These are phyloP conservation scores for Dreissena polymorpha DNA, from an alignment of 1,140 invertebrate species.

Conservation along the genomic window DNA sequence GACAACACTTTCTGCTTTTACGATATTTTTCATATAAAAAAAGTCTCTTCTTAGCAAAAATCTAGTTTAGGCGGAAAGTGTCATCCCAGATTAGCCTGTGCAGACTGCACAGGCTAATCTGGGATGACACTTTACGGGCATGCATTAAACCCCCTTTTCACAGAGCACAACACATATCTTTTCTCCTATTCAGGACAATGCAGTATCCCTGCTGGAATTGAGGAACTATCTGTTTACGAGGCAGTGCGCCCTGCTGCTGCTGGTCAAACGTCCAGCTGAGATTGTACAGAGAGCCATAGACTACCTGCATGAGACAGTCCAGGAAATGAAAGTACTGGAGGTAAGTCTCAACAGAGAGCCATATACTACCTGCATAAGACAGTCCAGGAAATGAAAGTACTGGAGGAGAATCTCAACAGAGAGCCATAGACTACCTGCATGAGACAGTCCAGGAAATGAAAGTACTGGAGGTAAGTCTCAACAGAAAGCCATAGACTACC, in stretches of 20 bases:
- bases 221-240: conserved; percentile 96
- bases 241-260: conserved; percentile 92
- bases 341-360: conserved; percentile 87
- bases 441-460: conserved; percentile 89
- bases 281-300: conserved; percentile 91
- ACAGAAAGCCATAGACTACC: conserved; percentile 90
- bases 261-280: conserved; percentile 90
- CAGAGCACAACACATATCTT: no score
- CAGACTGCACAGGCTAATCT: no score
- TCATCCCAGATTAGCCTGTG: no score
- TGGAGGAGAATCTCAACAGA: conserved; percentile 88
- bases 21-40: no score
- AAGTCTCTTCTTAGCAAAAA: no score
- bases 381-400: conserved; percentile 87
- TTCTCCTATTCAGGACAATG: conserved; percentile 80
- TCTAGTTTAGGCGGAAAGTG: no score
- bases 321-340: conserved; percentile 89
- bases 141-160: no score
- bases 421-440: conserved; percentile 92
- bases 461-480: conserved; percentile 88
- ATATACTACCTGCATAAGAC: conserved; percentile 93
- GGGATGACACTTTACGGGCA: no score
- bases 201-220: conserved; percentile 91
- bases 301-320: conserved; percentile 91
- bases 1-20: no score